Conservation (phyloP, 2,113 vertebrate genomes). For the Sinocyclocheilus anophthalmus region DNA sequence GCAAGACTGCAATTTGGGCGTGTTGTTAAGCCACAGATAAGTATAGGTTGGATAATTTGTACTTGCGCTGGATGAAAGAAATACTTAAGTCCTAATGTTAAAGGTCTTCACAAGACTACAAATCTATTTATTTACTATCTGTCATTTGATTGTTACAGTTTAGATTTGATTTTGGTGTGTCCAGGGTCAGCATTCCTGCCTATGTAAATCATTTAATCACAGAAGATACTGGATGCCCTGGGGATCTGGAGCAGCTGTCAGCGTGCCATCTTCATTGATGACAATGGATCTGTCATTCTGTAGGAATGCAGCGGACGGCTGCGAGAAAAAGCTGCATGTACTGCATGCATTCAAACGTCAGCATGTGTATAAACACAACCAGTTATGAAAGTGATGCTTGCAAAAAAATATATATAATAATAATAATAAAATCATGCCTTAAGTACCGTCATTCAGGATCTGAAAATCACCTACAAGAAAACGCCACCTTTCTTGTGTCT, state of each 20-base stretch:
- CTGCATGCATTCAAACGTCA: background rate
- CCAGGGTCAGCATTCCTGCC: constrained; percentile 17
- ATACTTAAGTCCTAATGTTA: constrained; percentile 58
- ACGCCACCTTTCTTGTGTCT: background rate
- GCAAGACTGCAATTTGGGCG: constrained; percentile 62
- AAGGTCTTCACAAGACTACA: constrained; percentile 47
- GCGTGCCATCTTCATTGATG: background rate
- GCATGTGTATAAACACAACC: background rate
- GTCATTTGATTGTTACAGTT: constrained; percentile 50
- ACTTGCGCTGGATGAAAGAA: constrained; percentile 57
- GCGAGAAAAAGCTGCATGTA: background rate
- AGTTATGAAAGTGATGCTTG: background rate
- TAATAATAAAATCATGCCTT: background rate
- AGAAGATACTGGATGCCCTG: constrained; percentile 10
- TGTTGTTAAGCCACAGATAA: constrained; percentile 61
- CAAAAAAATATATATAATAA: background rate
- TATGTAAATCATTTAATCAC: constrained; percentile 31
- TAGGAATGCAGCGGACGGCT: background rate
- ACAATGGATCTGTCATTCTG: constrained; percentile 22
- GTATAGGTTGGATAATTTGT: constrained; percentile 60
- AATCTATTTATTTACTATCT: constrained; percentile 42
- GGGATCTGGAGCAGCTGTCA: constrained; percentile 28
- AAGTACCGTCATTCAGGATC: background rate
- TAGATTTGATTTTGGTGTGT: constrained; percentile 36
- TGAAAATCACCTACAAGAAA: background rate